phyloP scores from a whole-genome alignment of 1,140 invertebrate species.

The Microvelia longipes region DNA sequence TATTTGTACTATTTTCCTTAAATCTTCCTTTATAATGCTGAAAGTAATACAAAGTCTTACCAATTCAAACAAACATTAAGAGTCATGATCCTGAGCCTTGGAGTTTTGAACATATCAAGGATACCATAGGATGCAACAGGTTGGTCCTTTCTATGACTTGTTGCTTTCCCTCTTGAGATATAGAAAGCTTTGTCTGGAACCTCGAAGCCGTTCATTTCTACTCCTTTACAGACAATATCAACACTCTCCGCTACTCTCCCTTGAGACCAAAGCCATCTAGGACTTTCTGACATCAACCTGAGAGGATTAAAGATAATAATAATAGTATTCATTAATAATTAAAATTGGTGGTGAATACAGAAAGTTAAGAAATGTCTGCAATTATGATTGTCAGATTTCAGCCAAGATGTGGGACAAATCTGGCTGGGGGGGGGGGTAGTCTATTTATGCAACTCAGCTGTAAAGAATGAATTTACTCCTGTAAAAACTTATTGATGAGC shows the following conservation, averaged over 20 bases:
- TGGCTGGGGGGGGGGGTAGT: no score
- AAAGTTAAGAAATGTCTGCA: no score
- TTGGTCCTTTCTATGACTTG: conserved; percentile 12
- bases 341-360: no score
- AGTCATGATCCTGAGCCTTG: conserved; percentile 59
- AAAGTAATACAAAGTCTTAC: no score
- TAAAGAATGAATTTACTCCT: no score
- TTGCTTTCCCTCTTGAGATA: conserved; percentile 30
- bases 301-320: conserved; percentile 1
- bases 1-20: no score
- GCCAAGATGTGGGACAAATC: no score
- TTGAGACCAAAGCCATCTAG: conserved; percentile 68
- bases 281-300: conserved; percentile 67
- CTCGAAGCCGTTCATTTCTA: conserved; percentile 45
- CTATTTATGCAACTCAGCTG: no score
- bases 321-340: no score
- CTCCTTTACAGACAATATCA: conserved; percentile 50
- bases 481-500: no score
- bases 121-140: conserved; percentile 36
- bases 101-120: conserved; percentile 58
- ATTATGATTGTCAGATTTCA: no score
- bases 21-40: no score
- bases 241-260: conserved; percentile 52
- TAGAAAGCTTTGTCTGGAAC: conserved; percentile 42
- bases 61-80: conserved; percentile 69